phyloP scores from a whole-genome alignment of 2,113 vertebrate species.

The Antechinus flavipes region DNA sequence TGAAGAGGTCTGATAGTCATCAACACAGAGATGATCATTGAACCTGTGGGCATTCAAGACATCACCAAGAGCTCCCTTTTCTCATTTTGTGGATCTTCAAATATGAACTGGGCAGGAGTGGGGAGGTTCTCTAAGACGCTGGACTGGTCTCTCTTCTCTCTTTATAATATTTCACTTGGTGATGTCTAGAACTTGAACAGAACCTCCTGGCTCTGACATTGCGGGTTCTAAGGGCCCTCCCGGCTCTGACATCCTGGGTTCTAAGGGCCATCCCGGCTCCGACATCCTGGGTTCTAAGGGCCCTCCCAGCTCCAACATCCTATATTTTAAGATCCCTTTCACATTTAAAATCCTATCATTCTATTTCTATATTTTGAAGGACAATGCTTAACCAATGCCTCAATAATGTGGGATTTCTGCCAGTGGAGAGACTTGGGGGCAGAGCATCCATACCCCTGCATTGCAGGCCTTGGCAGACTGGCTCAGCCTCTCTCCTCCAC shows the following conservation, averaged over 20 bases:
- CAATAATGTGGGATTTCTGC: fast-evolving
- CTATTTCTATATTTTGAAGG: background rate
- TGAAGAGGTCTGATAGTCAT: background rate
- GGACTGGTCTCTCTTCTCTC: too few species aligned
- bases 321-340: background rate
- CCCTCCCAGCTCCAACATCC: too few species aligned
- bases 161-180: too few species aligned
- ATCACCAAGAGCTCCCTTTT: background rate
- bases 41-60: background rate
- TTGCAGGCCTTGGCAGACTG: background rate
- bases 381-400: background rate
- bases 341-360: background rate
- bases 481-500: fast-evolving
- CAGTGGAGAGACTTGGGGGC: fast-evolving
- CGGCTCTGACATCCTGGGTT: too few species aligned
- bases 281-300: too few species aligned
- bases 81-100: too few species aligned
- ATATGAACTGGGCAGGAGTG: too few species aligned
- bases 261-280: too few species aligned
- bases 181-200: too few species aligned
- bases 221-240: too few species aligned
- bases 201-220: too few species aligned
- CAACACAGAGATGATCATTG: background rate
- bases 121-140: too few species aligned
- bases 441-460: slow-evolving; percentile 16